Base-by-base conservation (phyloP, 1,140 invertebrate genomes). In the Heliconius congener region DNA sequence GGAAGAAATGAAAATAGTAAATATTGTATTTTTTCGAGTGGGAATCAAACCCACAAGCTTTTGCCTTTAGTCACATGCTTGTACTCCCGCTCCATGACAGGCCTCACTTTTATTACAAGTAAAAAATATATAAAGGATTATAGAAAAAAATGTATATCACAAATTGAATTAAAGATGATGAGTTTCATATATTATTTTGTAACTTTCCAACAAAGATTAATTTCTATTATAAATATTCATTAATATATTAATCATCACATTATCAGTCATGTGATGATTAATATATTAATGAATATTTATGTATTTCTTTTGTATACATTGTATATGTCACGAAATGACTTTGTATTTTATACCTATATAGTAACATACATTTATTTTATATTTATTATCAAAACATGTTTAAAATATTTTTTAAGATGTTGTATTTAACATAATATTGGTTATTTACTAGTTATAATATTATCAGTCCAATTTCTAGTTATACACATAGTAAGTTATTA, bases 171-270 rank as follows among this genome's bases (percentile, higher is more conserved):
- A 23, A 57, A 23, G 23, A 23, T 23, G 23, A 23, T 23, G 23
- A 23, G 19, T 8, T 60, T 60, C 2, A 11, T 23, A 60, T 60
- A 60, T 60, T 60, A 60, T 23, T 60, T 60, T 16, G 23, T 66
- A 30, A 66, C 23, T 66, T 27, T 66, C 60, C 60, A 66, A n/a
- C 60, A 66, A 66, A 66, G 60, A n/a, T n/a, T n/a, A n/a, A n/a
- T n/a, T n/a, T n/a, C n/a, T n/a, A n/a, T n/a, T n/a, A n/a, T n/a
- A n/a, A n/a, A n/a, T n/a, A n/a, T n/a, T n/a, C n/a, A n/a, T n/a
- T n/a, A n/a, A n/a, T n/a, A n/a, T n/a, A n/a, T n/a, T n/a, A n/a
- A n/a, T n/a, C n/a, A n/a, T n/a, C n/a, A n/a, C n/a, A n/a, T n/a
- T 66, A 66, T 66, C 60, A 66, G 60, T 30, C 60, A 66, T 3